Conservation (phyloP, 2,797 vertebrate genomes). For the Babyrousa celebensis region DNA sequence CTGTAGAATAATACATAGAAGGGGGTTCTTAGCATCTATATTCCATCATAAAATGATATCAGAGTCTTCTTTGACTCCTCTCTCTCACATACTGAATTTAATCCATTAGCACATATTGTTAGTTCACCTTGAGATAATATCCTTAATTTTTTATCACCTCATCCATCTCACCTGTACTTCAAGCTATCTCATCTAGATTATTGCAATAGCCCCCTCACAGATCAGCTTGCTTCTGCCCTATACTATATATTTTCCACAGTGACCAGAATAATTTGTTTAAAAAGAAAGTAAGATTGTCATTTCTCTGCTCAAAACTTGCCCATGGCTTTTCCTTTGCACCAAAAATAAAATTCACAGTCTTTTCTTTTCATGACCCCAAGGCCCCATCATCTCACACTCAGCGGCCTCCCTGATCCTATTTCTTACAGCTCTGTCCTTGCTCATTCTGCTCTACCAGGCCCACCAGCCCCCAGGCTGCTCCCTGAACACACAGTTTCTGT, state of each 20-base stretch:
- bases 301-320: conserved; percentile 47
- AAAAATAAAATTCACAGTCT: conserved; percentile 5
- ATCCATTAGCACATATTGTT: not conserved
- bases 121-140: not conserved
- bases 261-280: conserved; percentile 1
- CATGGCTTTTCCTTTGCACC: conserved; percentile 10
- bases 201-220: not conserved
- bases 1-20: not conserved
- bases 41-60: not conserved
- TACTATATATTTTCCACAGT: not conserved
- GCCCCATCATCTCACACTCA: not conserved
- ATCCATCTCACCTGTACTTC: not conserved
- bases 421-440: not conserved
- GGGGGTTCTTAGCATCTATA: not conserved
- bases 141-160: not conserved
- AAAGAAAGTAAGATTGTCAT: not conserved
- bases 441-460: not conserved
- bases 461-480: not conserved
- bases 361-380: not conserved
- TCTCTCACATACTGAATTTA: not conserved
- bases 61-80: not conserved
- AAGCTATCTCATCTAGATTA: not conserved
- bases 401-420: not conserved
- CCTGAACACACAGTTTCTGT: not conserved
- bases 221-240: not conserved